These are phyloP conservation scores for Rhinichthys osculus DNA, from an alignment of 2,797 vertebrate species.

Conservation along the genomic window DNA sequence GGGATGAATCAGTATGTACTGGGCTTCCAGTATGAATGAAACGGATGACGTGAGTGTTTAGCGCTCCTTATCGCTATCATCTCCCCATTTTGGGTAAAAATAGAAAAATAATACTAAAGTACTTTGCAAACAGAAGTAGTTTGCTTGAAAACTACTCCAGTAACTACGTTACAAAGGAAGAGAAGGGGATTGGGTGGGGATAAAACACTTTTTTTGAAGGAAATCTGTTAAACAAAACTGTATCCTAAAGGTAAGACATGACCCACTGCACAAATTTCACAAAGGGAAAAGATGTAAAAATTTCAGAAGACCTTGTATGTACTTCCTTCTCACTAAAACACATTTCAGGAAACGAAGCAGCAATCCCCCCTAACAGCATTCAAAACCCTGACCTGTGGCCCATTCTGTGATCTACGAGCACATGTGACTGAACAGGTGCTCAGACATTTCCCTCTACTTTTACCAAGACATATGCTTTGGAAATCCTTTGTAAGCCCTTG, in stretches of 20 bases:
- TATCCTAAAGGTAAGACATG: background rate
- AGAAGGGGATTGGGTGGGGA: background rate
- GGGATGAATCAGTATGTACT: too few species aligned
- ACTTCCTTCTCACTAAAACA: background rate
- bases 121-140: too few species aligned
- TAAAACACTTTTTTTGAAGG: background rate
- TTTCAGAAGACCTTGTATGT: background rate
- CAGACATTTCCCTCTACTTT: background rate
- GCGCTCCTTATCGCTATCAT: too few species aligned
- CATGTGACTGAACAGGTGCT: background rate
- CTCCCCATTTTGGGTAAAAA: too few species aligned
- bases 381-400: too few species aligned
- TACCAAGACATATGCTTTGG: background rate
- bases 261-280: background rate
- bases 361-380: background rate
- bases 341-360: background rate
- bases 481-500: background rate
- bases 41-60: too few species aligned
- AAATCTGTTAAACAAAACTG: background rate
- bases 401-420: too few species aligned
- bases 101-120: too few species aligned
- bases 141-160: too few species aligned
- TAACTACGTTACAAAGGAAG: too few species aligned
- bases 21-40: too few species aligned
- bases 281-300: background rate